These are phyloP conservation scores for Orientallactaga bullata DNA, from an alignment of 2,113 vertebrate genomes.

Conservation along the genomic window DNA sequence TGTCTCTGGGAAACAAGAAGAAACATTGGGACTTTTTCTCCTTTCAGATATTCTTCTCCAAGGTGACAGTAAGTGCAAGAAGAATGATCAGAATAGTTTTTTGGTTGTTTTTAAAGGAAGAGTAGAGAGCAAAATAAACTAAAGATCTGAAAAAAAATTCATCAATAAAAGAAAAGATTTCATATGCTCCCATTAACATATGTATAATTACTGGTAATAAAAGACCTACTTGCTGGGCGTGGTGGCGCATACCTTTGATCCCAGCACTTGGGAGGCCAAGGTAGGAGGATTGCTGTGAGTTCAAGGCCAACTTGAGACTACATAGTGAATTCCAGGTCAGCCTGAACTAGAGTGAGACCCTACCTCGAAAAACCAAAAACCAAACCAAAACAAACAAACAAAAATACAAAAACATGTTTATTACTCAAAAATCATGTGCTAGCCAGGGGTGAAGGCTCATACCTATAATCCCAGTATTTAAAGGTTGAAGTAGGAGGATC, in stretches of 20 bases:
- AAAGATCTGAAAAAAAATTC: neutral
- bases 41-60: neutral
- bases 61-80: constrained; percentile 16
- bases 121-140: neutral
- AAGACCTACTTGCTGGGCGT: too few species aligned
- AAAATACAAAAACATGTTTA: constrained; percentile 38
- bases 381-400: too few species aligned
- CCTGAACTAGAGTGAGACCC: too few species aligned
- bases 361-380: too few species aligned
- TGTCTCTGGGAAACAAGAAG: constrained; percentile 70
- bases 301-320: too few species aligned
- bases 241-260: too few species aligned
- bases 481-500: too few species aligned
- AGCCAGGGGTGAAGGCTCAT: too few species aligned
- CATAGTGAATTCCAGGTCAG: too few species aligned
- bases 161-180: neutral
- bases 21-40: constrained; percentile 52
- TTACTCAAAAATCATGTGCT: constrained; percentile 69
- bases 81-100: neutral
- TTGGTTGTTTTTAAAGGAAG: neutral
- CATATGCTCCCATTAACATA: neutral
- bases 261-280: too few species aligned
- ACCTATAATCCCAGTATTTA: too few species aligned
- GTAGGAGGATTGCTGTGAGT: too few species aligned
- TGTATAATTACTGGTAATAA: neutral